A percentile compares a stretch with the other conserved stretches of the same genome.
phyloP scores from a whole-genome alignment of 1,140 invertebrate genomes.

The Antheraea mylitta region DNA sequence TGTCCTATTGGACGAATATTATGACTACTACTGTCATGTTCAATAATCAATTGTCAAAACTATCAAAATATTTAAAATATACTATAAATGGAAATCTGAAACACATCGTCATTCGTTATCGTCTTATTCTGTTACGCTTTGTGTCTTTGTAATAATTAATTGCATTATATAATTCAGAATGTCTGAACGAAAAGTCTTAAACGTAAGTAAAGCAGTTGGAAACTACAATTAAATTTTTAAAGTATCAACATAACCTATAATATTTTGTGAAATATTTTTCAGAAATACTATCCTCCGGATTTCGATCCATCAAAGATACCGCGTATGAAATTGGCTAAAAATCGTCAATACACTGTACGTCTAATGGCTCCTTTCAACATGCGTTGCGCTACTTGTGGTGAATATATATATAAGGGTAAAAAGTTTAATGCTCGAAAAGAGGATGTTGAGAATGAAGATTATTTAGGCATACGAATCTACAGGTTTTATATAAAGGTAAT shows the following conservation, averaged over 20 bases:
- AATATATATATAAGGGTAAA: constrained; percentile 99
- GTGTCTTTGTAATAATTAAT: not conserved
- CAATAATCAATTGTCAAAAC: no score
- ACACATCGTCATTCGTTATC: no score
- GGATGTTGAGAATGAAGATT: constrained; percentile 98
- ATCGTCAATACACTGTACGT: constrained; percentile 96
- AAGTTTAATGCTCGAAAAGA: constrained; percentile 99
- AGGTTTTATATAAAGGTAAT: constrained; percentile 92
- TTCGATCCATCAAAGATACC: constrained; percentile 99
- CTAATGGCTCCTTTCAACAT: constrained; percentile 99
- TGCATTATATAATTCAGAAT: constrained; percentile 77
- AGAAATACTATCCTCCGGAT: constrained; percentile 99
- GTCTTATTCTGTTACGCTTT: no score
- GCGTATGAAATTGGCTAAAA: constrained; percentile 96
- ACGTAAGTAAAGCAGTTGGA: constrained; percentile 82
- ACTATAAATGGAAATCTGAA: no score
- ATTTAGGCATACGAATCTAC: constrained; percentile 98
- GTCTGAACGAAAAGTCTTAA: constrained; percentile 96
- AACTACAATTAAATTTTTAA: not conserved
- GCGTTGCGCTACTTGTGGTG: constrained; percentile 98
- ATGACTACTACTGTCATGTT: no score
- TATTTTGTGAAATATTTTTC: constrained; percentile 46
- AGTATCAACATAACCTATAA: not conserved
- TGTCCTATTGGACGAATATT: no score
- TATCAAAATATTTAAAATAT: not conserved